phyloP scores from a whole-genome alignment of 2,888 invertebrate species.

The Lacanobia wlatinum region DNA sequence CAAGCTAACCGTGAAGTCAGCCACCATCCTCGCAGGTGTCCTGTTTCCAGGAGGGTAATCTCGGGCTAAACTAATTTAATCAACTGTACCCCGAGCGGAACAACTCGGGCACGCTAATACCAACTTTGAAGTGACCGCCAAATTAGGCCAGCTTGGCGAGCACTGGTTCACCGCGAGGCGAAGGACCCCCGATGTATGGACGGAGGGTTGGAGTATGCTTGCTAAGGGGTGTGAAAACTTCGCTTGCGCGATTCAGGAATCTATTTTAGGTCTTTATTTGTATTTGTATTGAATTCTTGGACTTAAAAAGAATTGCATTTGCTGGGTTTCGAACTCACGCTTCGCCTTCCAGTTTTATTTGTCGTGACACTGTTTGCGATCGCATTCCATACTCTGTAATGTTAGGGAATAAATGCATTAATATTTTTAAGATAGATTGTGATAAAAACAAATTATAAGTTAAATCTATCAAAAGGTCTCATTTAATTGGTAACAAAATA shows the following conservation, averaged over 20 bases:
- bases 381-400: no score
- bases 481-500: no score
- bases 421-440: no score
- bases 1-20: conserved; percentile 11
- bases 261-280: not conserved
- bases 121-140: conserved; percentile 26
- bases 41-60: not conserved
- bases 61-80: not conserved
- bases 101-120: conserved; percentile 3
- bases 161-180: no score
- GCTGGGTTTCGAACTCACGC: not conserved
- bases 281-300: no score
- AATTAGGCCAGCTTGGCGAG: conserved; percentile 23
- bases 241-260: conserved; percentile 16
- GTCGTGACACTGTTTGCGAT: no score
- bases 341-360: no score
- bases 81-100: conserved; percentile 1
- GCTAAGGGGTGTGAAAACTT: conserved; percentile 12
- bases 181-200: not conserved
- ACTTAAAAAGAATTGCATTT: conserved; percentile 3
- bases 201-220: not conserved
- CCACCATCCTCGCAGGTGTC: conserved; percentile 1
- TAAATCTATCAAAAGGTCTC: no score
- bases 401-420: no score
- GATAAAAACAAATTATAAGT: no score